Evolutionary conservation across 2,888 invertebrate genomes (phyloP), one percentile per base, ranked within the genome.

Genomic region (Drosophila quinaria): DNA sequence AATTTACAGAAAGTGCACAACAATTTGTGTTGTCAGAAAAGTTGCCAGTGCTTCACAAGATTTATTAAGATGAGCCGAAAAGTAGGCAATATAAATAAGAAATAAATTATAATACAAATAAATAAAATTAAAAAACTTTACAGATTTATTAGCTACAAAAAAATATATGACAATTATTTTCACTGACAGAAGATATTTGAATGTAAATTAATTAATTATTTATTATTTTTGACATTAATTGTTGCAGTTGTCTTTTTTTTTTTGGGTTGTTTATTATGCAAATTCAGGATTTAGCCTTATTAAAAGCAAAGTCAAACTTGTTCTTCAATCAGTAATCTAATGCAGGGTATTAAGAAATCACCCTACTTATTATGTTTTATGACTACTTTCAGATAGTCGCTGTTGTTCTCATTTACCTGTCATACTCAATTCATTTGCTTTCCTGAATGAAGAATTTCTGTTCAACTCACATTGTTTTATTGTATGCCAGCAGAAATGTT

Each of bases 381-480:
- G n/a, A n/a, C n/a, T 37, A 6, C 37, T 13, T n/a, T 37, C n/a
- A 37, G 22, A 2, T 22, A 3, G 5, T 8, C 2, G 1, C 22
- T 47, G 29, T 31, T 25, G 1, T 44, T 79, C 70, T 65, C 49
- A 56, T 75, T 70, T 77, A 49, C 41, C 46, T 61, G 78, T 33
- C 54, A 50, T 44, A 44, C 42, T 63, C 29, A 13, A 22, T 63
- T 39, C 71, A 67, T 65, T 68, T 80, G 67, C 50, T 63, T 66
- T 72, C 41, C 39, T 25, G n/a, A 17, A 35, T 19, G 29, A 17
- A 42, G 8, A 13, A 47, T 3, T 50, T 33, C 46, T 52, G 46
- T 35, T 41, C 33, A 46, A 51, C 46, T 52, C 15, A 47, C 63
- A 68, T 76, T 78, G 77, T 70, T 66, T 72, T 73, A 66, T 66